Evolutionary conservation across 2,797 vertebrate species (phyloP), one percentile per base, ranked within the genome.

Genomic region (Philypnodon macrostomus): DNA sequence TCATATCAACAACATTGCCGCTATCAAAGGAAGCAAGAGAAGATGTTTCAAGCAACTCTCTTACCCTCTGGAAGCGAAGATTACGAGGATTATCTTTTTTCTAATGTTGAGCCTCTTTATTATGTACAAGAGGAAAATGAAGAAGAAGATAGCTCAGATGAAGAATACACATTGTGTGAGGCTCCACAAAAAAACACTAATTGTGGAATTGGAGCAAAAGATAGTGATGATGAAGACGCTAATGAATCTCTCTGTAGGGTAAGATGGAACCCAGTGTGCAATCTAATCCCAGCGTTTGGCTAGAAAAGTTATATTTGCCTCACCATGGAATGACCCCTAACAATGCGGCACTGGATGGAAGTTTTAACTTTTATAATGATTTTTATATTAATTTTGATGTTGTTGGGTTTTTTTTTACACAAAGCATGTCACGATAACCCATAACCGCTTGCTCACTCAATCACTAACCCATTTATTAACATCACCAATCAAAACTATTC

Each of bases 211-310:
- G 79, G 70, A 63, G 71, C 70, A 47, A 72, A 30, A 42, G 24
- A 42, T 42, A 42, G 24, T 44, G 41, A 44, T 11, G 27, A 44
- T 16, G 80, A 76, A 27, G 84, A 90, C 50, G 85, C 71, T 53
- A 70, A 90, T 53, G 70, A 84, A 47, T 81, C 85, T 58, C 86
- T 95, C 35, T 86, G 84, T 70, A 93, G 93, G 92, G 96, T 97
- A 90, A 91, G 77, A 84, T 45, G 26, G 61, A 15, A 63, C 65
- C 68, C 80, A 77, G 41, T 7, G 31, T 30, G 31, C 26, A 44
- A 44, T 17, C 10, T 29, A 30, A 44, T 29, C 53, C 60, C 53
- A 37, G 61, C 63, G 56, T 67, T 79, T 44, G 67, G 65, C 69
- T 76, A 54, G 27, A 58, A 56, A 53, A 14, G 27, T 13, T 53